Evolutionary conservation across 1,140 invertebrate species (phyloP), one percentile per base, ranked within the genome.

Genomic region (Panagrolaimus sp.): DNA sequence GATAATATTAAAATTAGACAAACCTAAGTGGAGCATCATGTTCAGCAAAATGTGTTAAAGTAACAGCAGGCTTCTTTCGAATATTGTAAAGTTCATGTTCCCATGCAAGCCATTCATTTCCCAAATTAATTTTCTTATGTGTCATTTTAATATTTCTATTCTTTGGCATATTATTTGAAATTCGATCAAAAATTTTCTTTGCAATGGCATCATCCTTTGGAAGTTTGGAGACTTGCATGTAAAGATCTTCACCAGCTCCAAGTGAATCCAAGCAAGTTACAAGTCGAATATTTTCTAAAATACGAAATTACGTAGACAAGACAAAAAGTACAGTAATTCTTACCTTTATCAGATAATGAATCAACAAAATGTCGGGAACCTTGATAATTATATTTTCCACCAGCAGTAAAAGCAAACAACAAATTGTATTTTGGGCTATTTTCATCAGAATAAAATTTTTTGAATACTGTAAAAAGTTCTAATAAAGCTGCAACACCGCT

Each of bases 51-150:
- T 88, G 87, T n/a, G 93, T 95, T 7, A 97, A 75, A 10, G 94
- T 97, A 76, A 96, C 90, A 0, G 93, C 93, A 28, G 92, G 90
- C 70, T 96, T 87, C 71, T 93, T 87, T 70, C 91, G 88, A 76
- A 97, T 93, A 82, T 92, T 94, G 83, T 91, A 98, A 77, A 93
- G 86, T 84, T 98, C 95, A 81, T 99, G 96, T 83, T 98, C 94
- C 95, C 95, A 98, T 0, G 92, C 90, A 43, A 97, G 83, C 67
- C 89, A 87, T 68, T 93, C 91, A 65, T 96, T 92, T 0, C 92
- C 92, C n/a, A 97, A 85, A 86, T 96, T 96, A 73, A 98, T 97
- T 86, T 97, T 98, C 84, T 96, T 96, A 79, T 96, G 94, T 14
- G 94, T 87, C 63, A 92, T 88, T 76, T 91, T 89, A 28, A 93